Evolutionary conservation across 2,888 invertebrate genomes (phyloP).

Genomic region (Eubasilissa splendida): DNA sequence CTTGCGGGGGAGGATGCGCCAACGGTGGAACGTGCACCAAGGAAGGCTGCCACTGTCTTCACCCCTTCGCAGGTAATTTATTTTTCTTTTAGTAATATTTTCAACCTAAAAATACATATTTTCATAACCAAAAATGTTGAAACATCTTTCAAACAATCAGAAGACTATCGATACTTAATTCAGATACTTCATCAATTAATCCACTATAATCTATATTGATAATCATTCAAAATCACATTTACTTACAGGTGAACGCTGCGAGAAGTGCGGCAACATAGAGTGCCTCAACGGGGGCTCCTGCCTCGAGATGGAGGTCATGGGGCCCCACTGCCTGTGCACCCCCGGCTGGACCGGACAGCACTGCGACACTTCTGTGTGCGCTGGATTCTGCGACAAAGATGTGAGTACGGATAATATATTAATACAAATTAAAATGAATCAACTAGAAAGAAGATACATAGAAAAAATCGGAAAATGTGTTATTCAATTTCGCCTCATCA

Average conservation of each 20-base stretch:
- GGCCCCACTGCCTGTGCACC: constrained; percentile 73
- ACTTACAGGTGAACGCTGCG: constrained; percentile 69
- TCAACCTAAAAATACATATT: no score
- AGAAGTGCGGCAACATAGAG: constrained; percentile 72
- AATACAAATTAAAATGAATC: neutral
- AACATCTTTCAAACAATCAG: no score
- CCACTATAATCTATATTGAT: neutral
- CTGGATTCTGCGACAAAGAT: constrained; percentile 72
- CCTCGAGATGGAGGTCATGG: constrained; percentile 60
- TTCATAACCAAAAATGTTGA: no score
- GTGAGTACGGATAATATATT: constrained; percentile 34
- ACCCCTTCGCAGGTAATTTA: constrained; percentile 38
- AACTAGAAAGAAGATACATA: neutral
- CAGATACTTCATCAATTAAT: no score
- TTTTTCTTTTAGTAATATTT: neutral
- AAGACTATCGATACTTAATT: no score
- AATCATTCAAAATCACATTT: neutral
- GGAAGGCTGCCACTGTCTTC: constrained; percentile 59
- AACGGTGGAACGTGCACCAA: constrained; percentile 76
- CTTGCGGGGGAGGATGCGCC: constrained; percentile 72
- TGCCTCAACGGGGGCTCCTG: constrained; percentile 79
- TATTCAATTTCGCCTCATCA: no score
- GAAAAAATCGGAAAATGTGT: no score
- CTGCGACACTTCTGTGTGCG: constrained; percentile 75
- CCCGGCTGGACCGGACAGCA: constrained; percentile 77